Base-by-base conservation (phyloP, 2,797 vertebrate genomes). In the Rhincodon typus region DNA sequence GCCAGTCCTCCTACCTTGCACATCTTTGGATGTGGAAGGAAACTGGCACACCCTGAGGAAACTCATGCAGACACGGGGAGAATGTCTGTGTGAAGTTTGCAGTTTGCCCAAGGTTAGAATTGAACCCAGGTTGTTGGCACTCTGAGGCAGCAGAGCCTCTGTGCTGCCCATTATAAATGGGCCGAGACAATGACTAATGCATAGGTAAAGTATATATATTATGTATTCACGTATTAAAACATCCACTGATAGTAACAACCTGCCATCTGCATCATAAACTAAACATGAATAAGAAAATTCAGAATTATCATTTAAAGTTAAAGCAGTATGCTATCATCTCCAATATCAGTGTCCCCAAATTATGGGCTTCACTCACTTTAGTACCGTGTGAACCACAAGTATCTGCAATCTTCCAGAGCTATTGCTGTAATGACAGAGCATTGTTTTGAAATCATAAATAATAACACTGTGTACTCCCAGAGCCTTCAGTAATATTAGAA, bases 391-490 rank as follows among this genome's bases (percentile, higher is more conserved):
- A 93, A 93, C 66, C n/a, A 38, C 90, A 10, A 38, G 8, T 62
- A 3, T 62, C 5, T 42, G 79, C 1, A 34, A 34, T 21, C 57
- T 66, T 93, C 66, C 25, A 69, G 7, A 69, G n/a, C 42, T 38
- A 93, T 93, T 93, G n/a, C n/a, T 19, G 69, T 66, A 67, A n/a
- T 25, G 21, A 50, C 46, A 38, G 19, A 66, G 34, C 67, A 19
- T 69, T 69, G n/a, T 93, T 93, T 88, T 57, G n/a, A 90, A 62
- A 90, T 53, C 87, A 90, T 25, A 66, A 93, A 67, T 67, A 93
- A 93, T 93, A 93, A 67, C 67, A 91, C 17, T 69, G n/a, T 93
- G 8, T 67, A 66, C 34, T 90, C 10, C 46, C 25, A 93, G 7
- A 93, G 66, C 21, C 19, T 34, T 53, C 50, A 90, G 27, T 30